Conservation (phyloP, 2,113 vertebrate species). For the Poeciliopsis occidentalis region DNA sequence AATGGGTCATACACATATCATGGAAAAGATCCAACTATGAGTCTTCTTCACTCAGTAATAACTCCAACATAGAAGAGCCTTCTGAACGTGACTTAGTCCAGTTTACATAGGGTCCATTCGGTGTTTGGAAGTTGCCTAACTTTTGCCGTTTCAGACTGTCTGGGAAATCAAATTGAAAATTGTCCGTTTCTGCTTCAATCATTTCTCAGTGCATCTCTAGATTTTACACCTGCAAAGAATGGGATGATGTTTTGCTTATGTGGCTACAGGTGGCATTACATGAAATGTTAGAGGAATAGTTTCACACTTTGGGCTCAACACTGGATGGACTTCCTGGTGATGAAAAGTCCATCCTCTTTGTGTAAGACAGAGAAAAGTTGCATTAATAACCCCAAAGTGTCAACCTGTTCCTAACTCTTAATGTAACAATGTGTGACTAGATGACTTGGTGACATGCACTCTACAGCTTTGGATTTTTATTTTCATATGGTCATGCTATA, state of each 20-base stretch:
- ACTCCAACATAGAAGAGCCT: neutral
- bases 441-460: neutral
- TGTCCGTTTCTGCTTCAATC: neutral
- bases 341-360: neutral
- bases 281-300: slow-evolving; percentile 43
- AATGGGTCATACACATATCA: too few species aligned
- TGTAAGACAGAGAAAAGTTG: neutral
- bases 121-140: neutral
- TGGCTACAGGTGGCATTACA: slow-evolving; percentile 25
- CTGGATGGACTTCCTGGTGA: neutral
- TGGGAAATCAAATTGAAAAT: too few species aligned
- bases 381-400: slow-evolving; percentile 28
- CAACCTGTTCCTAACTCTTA: slow-evolving; percentile 24
- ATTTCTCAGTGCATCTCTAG: slow-evolving; percentile 4
- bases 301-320: slow-evolving; percentile 10
- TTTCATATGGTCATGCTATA: slow-evolving; percentile 23
- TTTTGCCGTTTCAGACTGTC: too few species aligned
- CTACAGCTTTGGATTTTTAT: neutral
- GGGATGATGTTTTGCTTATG: neutral
- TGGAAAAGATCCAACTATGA: too few species aligned
- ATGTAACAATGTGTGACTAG: neutral
- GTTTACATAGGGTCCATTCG: neutral
- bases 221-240: slow-evolving; percentile 6
- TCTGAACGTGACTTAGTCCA: neutral
- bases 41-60: neutral